Percentiles rank a stretch among this genome's conserved stretches.
phyloP scores from a whole-genome alignment of 1,140 invertebrate species.

The Cardiocondyla obscurior region DNA sequence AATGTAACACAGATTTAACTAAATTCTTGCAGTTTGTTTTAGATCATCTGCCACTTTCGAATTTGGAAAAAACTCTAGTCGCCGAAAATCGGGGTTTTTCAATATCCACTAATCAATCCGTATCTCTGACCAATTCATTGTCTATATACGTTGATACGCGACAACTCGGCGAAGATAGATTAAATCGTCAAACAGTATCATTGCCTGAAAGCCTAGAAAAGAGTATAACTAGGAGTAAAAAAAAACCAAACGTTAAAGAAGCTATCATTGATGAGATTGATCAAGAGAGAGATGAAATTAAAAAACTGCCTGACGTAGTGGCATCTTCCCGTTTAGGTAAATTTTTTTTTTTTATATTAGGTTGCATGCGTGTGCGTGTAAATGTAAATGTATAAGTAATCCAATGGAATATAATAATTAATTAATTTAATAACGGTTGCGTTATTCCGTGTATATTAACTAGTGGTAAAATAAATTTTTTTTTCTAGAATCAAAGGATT shows the following conservation, averaged over 20 bases:
- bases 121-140: constrained; percentile 58
- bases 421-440: neutral
- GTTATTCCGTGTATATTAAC: neutral
- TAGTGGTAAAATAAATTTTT: neutral
- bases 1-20: constrained; percentile 12
- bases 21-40: constrained; percentile 83
- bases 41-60: constrained; percentile 84
- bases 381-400: too few species aligned
- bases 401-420: neutral
- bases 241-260: constrained; percentile 72
- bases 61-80: constrained; percentile 83
- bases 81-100: constrained; percentile 74
- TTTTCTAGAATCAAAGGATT: constrained; percentile 77
- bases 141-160: constrained; percentile 1
- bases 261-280: constrained; percentile 78
- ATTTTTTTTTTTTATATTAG: neutral
- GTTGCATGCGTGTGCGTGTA: neutral
- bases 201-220: constrained; percentile 35
- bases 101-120: constrained; percentile 65
- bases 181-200: constrained; percentile 22
- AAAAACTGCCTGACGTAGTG: constrained; percentile 57
- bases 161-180: neutral
- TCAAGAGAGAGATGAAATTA: constrained; percentile 65
- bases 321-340: constrained; percentile 63
- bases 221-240: constrained; percentile 63